phyloP scores from a whole-genome alignment of 2,797 vertebrate genomes.

The Lepus townsendii region DNA sequence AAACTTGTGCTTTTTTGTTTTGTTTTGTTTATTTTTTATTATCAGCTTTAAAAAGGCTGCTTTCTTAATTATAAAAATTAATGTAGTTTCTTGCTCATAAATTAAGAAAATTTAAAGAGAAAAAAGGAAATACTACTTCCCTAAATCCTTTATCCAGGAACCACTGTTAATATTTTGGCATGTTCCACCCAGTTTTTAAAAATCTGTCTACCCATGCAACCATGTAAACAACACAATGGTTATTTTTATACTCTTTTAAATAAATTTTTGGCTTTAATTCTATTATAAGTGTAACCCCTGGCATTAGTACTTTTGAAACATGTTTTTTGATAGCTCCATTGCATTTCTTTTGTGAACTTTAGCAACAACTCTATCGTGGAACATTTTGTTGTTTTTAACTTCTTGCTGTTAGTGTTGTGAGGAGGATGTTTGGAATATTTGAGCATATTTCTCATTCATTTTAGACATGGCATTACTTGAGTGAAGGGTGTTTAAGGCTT shows the following conservation, averaged over 20 bases:
- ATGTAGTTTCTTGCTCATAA: neutral
- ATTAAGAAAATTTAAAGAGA: neutral
- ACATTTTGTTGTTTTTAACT: neutral
- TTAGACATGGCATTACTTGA: neutral
- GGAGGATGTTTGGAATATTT: neutral
- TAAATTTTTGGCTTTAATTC: neutral
- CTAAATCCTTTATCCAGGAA: neutral
- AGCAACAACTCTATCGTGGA: neutral
- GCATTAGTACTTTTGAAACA: neutral
- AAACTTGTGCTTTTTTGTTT: neutral
- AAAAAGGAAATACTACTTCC: neutral
- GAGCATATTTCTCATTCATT: neutral
- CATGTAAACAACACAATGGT: neutral
- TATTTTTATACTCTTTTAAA: neutral
- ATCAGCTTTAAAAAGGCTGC: neutral
- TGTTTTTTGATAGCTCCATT: neutral
- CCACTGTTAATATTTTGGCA: neutral
- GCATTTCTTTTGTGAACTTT: neutral
- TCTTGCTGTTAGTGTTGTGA: neutral
- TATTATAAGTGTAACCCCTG: neutral
- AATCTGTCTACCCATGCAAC: neutral
- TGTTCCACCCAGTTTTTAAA: neutral
- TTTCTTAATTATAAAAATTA: slow-evolving; percentile 21
- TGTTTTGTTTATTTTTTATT: neutral
- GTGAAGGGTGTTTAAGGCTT: neutral